phyloP scores from a whole-genome alignment of 2,113 vertebrate species.

The Fulica atra region DNA sequence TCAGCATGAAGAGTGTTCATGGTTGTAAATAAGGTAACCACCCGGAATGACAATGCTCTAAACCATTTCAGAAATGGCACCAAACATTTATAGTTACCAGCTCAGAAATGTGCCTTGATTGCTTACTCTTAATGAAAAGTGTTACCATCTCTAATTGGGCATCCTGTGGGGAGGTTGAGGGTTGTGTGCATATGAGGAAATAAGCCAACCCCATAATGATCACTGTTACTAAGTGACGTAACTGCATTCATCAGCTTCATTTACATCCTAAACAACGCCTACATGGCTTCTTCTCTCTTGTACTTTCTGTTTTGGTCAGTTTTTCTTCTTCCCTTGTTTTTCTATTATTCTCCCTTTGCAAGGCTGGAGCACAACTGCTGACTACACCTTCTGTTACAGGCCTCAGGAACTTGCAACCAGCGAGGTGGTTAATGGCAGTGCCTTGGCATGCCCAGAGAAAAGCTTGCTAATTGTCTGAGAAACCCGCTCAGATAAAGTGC shows the following conservation, averaged over 20 bases:
- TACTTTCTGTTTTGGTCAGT: not conserved
- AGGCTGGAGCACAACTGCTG: not conserved
- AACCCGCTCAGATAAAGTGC: not conserved
- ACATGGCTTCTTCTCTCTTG: not conserved
- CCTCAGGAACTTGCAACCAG: not conserved
- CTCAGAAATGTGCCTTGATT: not conserved
- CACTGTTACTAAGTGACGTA: not conserved
- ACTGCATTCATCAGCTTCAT: not conserved
- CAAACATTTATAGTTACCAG: not conserved
- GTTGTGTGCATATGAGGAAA: not conserved
- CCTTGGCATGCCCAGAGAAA: not conserved
- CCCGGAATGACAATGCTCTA: not conserved
- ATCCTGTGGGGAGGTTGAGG: not conserved
- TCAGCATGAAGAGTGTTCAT: rapidly evolving
- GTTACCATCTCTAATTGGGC: not conserved
- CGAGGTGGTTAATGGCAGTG: not conserved
- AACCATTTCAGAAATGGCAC: not conserved
- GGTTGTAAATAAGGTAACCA: not conserved
- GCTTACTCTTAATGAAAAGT: not conserved
- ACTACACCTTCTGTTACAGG: not conserved
- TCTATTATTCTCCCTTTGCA: not conserved
- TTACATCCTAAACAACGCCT: not conserved
- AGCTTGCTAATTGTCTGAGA: not conserved
- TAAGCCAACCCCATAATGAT: not conserved
- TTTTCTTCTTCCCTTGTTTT: not conserved